Evolutionary conservation across 2,113 vertebrate species (phyloP).

Genomic region (Chionodraco myersi): DNA sequence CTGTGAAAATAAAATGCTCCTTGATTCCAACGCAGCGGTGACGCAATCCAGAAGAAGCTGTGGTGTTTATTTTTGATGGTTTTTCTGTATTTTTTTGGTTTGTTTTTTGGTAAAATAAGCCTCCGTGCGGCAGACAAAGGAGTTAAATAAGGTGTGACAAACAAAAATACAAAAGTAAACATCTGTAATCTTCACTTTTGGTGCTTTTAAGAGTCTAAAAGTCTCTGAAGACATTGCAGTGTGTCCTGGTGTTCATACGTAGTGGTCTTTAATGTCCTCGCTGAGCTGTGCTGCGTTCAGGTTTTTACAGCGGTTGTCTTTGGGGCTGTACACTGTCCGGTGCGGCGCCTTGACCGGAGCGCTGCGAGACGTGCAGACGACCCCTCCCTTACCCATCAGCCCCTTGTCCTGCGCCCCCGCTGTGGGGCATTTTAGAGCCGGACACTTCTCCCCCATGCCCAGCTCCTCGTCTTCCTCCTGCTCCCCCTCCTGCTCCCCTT

Average conservation of each 20-base stretch:
- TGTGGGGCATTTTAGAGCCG: slow-evolving; percentile 81
- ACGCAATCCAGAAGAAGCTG: slow-evolving; percentile 31
- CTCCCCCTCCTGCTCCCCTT: slow-evolving; percentile 87
- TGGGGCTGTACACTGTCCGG: slow-evolving; percentile 87
- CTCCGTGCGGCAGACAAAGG: slow-evolving; percentile 87
- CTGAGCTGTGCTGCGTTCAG: slow-evolving; percentile 81
- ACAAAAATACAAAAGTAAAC: slow-evolving; percentile 56
- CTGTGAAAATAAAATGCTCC: slow-evolving; percentile 63
- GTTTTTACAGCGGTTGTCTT: slow-evolving; percentile 94
- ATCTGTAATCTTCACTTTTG: slow-evolving; percentile 64
- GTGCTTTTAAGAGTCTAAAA: slow-evolving; percentile 68
- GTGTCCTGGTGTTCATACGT: slow-evolving; percentile 53
- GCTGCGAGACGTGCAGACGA: slow-evolving; percentile 81
- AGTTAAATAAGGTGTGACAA: slow-evolving; percentile 71
- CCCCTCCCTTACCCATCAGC: slow-evolving; percentile 43
- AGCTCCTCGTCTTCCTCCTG: slow-evolving; percentile 72
- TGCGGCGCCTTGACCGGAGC: slow-evolving; percentile 84
- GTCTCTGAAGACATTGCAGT: slow-evolving; percentile 71
- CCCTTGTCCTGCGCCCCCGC: slow-evolving; percentile 81
- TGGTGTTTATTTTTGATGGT: slow-evolving; percentile 50
- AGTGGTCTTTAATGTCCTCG: slow-evolving; percentile 86
- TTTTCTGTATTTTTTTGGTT: slow-evolving; percentile 27
- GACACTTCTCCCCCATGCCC: slow-evolving; percentile 85
- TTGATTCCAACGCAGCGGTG: slow-evolving; percentile 26
- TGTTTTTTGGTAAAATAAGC: slow-evolving; percentile 73